Percentiles rank a stretch among this genome's conserved stretches.
phyloP scores from a whole-genome alignment of 2,113 vertebrate species.

The Psittacula cyanocephala region DNA sequence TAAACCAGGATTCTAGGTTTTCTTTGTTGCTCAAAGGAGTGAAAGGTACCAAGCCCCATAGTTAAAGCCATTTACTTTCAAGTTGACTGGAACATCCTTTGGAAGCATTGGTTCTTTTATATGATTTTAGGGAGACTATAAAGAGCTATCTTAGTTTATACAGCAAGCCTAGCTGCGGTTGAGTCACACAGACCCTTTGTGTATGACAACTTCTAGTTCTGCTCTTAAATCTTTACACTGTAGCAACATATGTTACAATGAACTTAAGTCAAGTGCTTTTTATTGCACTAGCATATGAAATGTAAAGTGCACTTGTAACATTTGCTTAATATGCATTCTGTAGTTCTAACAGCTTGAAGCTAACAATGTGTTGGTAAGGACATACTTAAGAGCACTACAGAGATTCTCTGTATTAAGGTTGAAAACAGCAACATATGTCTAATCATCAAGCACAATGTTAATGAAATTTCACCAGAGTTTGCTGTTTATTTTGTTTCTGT shows the following conservation, averaged over 20 bases:
- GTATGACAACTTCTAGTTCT: background rate
- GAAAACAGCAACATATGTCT: background rate
- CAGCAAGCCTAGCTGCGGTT: background rate
- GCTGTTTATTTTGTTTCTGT: background rate
- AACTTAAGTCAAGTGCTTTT: fast-evolving
- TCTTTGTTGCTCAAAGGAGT: background rate
- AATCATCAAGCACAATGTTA: background rate
- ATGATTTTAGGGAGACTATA: background rate
- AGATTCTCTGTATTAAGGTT: background rate
- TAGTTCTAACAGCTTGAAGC: conserved; percentile 1
- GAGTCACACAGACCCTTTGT: background rate
- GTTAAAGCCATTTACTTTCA: background rate
- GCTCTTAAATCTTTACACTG: background rate
- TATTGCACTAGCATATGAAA: background rate
- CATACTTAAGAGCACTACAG: background rate
- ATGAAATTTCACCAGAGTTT: background rate
- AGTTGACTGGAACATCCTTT: background rate
- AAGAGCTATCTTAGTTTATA: background rate
- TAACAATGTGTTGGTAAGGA: background rate
- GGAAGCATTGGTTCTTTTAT: background rate
- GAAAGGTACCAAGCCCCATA: fast-evolving
- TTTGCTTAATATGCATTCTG: background rate
- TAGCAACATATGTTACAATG: background rate
- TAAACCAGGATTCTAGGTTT: background rate
- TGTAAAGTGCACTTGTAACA: background rate